These are phyloP conservation scores for Eucera pruinosa DNA, from an alignment of 2,888 invertebrate species.

Conservation along the genomic window DNA sequence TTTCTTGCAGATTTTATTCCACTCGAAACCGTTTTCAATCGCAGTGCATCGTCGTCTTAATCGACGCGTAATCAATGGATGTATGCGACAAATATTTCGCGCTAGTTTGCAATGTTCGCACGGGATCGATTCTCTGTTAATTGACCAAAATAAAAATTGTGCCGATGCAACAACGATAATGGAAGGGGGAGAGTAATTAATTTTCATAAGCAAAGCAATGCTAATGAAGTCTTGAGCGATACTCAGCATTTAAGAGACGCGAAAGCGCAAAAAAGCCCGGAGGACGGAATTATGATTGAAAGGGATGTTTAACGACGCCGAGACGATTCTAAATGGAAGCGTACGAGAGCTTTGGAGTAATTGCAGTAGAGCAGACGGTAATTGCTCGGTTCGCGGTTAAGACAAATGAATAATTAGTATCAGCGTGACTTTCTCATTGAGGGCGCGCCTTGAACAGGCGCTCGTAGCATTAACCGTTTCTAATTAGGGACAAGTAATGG, in stretches of 20 bases:
- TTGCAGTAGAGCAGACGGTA: slow-evolving; percentile 56
- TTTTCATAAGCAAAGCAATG: not conserved
- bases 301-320: not conserved
- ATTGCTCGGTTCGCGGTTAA: slow-evolving; percentile 67
- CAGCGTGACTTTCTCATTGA: slow-evolving; percentile 41
- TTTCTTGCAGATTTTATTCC: too few relatives aligned
- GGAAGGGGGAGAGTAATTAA: too few relatives aligned
- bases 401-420: slow-evolving; percentile 76
- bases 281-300: slow-evolving; percentile 6
- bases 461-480: slow-evolving; percentile 73
- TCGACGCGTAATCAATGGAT: too few relatives aligned
- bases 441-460: slow-evolving; percentile 50
- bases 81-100: too few relatives aligned
- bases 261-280: too few relatives aligned
- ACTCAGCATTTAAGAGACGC: too few relatives aligned
- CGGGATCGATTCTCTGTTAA: too few relatives aligned
- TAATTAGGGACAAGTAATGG: slow-evolving; percentile 79
- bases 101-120: too few relatives aligned
- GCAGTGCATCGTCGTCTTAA: too few relatives aligned
- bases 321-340: slow-evolving; percentile 14
- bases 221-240: not conserved
- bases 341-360: slow-evolving; percentile 46
- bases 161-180: too few relatives aligned
- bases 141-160: too few relatives aligned
- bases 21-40: too few relatives aligned